Percentiles rank a stretch among this genome's conserved stretches.
Conservation (phyloP, 1,140 invertebrate genomes). For the Cephus cinctus region DNA sequence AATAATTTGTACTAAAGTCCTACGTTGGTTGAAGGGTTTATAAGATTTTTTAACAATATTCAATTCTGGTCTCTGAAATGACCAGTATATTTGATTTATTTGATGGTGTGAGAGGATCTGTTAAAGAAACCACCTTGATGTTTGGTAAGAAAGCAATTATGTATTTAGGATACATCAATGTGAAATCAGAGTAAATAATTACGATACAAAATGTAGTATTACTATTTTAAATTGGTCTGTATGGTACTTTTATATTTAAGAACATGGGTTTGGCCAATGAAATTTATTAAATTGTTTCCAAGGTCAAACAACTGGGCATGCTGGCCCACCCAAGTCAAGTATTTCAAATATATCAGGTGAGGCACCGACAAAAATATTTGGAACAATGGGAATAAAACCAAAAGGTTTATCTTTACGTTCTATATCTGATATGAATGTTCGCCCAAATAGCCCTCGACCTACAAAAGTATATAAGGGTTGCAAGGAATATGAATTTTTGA, state of each 20-base stretch:
- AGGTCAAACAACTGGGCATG: neutral
- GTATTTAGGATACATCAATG: neutral
- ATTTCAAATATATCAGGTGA: slow-evolving; percentile 10
- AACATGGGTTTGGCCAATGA: neutral
- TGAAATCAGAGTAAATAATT: slow-evolving; percentile 1
- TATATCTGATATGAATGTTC: slow-evolving; percentile 30
- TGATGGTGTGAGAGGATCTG: neutral
- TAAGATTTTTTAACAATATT: too few relatives aligned
- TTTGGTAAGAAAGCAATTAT: neutral
- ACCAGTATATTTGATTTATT: slow-evolving; percentile 35
- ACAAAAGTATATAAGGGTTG: neutral
- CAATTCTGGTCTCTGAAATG: too few relatives aligned
- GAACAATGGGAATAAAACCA: slow-evolving; percentile 10
- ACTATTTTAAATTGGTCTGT: slow-evolving; percentile 5
- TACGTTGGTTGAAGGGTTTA: too few relatives aligned
- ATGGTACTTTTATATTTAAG: slow-evolving; percentile 15
- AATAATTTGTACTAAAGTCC: too few relatives aligned
- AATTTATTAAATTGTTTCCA: neutral
- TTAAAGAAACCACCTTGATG: slow-evolving; percentile 12
- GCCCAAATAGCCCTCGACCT: neutral
- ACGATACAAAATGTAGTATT: neutral
- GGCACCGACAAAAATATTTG: slow-evolving; percentile 12
- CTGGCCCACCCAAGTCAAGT: slow-evolving; percentile 1
- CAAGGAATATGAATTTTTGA: neutral
- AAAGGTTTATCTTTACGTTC: slow-evolving; percentile 37